Evolutionary conservation across 2,888 invertebrate species (phyloP).

Genomic region (Scotopteryx bipunctaria): DNA sequence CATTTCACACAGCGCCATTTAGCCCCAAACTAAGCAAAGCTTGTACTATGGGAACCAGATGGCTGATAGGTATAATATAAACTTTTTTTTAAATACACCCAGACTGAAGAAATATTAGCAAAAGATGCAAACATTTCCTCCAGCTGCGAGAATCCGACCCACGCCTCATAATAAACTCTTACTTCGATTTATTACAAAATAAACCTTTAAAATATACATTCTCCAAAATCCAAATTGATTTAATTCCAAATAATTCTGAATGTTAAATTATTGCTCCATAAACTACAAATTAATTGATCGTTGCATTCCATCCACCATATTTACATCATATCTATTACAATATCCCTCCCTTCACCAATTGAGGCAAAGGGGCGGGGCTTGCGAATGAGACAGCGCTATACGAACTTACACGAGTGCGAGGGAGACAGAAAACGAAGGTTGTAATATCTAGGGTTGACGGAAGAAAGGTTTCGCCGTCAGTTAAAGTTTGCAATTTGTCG

Average conservation of each 20-base stretch:
- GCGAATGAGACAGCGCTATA: constrained; percentile 42
- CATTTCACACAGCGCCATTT: no score
- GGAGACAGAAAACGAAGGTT: constrained; percentile 38
- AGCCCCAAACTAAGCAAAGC: no score
- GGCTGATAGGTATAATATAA: no score
- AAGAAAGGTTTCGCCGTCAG: constrained; percentile 43
- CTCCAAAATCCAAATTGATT: background rate
- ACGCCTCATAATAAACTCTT: no score
- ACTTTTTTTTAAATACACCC: no score
- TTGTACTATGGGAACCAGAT: no score
- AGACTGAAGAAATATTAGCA: no score
- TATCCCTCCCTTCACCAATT: constrained; percentile 49
- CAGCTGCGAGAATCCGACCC: no score
- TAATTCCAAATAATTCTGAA: background rate
- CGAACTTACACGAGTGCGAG: constrained; percentile 25
- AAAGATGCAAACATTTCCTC: no score
- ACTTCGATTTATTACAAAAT: no score
- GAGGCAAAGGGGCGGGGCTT: constrained; percentile 50
- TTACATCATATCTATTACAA: constrained; percentile 35
- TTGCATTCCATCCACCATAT: constrained; percentile 24
- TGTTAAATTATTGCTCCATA: constrained; percentile 6
- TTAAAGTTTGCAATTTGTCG: constrained; percentile 48
- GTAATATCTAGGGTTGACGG: constrained; percentile 47
- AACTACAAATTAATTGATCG: constrained; percentile 33
- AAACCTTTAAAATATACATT: background rate